Base-by-base conservation (phyloP, 92 coral and sea anemone genomes). In the Phenganax stokvisi region DNA sequence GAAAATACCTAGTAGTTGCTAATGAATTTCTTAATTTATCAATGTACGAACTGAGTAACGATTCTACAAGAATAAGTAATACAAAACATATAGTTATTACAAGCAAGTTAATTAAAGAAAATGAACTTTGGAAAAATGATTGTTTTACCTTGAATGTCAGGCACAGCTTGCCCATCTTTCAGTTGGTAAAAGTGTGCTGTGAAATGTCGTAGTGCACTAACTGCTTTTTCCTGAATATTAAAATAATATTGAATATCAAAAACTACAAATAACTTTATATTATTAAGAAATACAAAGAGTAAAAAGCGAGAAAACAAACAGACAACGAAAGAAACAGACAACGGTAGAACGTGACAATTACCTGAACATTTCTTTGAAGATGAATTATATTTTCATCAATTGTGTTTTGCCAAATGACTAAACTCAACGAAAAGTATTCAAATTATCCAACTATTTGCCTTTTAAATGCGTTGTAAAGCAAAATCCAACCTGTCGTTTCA, bases 341-440 rank as follows among this genome's bases (percentile, higher is more conserved):
- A 20, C 15, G 44, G 12, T 31, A 71, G 51, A 81, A 10, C 10
- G 53, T 30, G 55, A 27, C 20, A 77, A 72, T 20, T 56, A 91
- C 98, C 98, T 93, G 98, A 73, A 91, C 87, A 6, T 75, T 57
- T 67, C 97, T 92, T 79, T 93, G 97, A 0, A 87, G 89, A 75
- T 93, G 91, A 25, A 90, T 86, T 55, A 93, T 69, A 75, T 88
- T 93, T 71, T 93, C 97, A 75, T 91, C 92, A 64, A 93, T 83
- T 54, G 88, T 84, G 72, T 37, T 81, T 84, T 90, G 93, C 92
- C 92, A 93, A 8, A 86, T 73, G 15, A 87, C 98, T 93, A 80
- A 57, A 79, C 59, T 31, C 52, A 76, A 55, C 47, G 31, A 53
- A 79, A 13, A 74, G 27, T 47, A 17, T 12, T 80, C 2, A 70